A percentile compares a stretch with the other conserved stretches of the same genome.
Evolutionary conservation across 2,888 invertebrate genomes (phyloP).

Genomic region (Seira musarum): DNA sequence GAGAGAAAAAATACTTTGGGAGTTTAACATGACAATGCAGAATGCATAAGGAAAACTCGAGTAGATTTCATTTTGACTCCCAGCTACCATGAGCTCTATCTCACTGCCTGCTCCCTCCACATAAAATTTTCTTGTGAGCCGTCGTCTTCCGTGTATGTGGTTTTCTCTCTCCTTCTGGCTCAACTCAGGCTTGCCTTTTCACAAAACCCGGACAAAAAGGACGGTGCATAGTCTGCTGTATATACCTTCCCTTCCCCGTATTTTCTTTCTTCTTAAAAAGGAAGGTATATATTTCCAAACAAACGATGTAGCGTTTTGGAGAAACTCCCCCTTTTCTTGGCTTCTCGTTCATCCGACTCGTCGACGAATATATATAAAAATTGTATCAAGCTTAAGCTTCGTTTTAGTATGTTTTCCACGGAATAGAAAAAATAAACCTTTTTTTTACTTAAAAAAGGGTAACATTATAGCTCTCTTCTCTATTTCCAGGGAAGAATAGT

Average conservation of each 20-base stretch:
- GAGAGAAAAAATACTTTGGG: conserved; percentile 1
- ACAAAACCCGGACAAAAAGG: conserved; percentile 34
- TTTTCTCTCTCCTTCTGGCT: conserved; percentile 29
- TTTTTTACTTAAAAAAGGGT: no score
- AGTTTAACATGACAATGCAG: neutral
- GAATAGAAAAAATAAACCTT: no score
- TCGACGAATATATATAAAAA: no score
- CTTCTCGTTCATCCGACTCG: neutral
- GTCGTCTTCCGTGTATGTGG: conserved; percentile 33
- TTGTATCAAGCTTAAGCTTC: no score
- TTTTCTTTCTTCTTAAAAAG: neutral
- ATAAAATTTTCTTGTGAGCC: conserved; percentile 1
- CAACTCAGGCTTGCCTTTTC: no score
- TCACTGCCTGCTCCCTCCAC: no score
- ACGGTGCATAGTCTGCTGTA: neutral
- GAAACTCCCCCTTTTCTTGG: conserved; percentile 1
- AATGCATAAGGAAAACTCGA: neutral
- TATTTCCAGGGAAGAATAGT: no score
- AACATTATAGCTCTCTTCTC: neutral
- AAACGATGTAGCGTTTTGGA: neutral
- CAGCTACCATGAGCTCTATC: no score
- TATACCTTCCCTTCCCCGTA: neutral
- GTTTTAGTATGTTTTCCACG: no score
- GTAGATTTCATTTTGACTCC: neutral
- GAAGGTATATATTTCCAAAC: conserved; percentile 1